Evolutionary conservation across 2,797 vertebrate species (phyloP).

Genomic region (Takifugu ocellatus): DNA sequence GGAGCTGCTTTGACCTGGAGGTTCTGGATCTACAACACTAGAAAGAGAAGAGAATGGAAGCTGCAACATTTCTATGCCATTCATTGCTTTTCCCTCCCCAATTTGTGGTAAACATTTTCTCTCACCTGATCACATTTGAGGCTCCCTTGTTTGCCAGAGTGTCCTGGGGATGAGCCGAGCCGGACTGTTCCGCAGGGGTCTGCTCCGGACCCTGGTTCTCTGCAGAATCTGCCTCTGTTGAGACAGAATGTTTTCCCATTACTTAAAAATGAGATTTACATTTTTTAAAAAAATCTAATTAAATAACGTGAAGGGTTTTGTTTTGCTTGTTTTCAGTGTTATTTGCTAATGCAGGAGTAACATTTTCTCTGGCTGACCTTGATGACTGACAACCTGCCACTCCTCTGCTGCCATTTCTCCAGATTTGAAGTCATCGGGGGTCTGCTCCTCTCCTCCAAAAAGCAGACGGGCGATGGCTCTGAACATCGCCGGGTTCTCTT

Average conservation of each 20-base stretch:
- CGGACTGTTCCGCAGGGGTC: slow-evolving; percentile 4
- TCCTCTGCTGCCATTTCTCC: slow-evolving; percentile 83
- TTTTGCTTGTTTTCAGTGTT: background rate
- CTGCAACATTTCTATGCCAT: background rate
- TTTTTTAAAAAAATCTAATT: background rate
- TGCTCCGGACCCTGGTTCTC: slow-evolving; percentile 28
- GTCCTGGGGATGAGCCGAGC: slow-evolving; percentile 19
- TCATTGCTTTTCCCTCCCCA: too few relatives aligned
- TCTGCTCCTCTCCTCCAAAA: slow-evolving; percentile 78
- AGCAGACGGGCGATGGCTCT: slow-evolving; percentile 85
- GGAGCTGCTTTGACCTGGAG: slow-evolving; percentile 40
- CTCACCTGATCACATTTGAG: slow-evolving; percentile 41
- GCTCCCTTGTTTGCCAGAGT: slow-evolving; percentile 13
- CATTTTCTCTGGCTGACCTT: slow-evolving; percentile 74
- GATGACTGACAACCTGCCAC: slow-evolving; percentile 89
- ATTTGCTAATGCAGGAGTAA: too few relatives aligned
- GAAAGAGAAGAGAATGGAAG: slow-evolving; percentile 6
- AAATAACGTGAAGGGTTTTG: background rate
- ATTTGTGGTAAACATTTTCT: background rate
- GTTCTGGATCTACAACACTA: slow-evolving; percentile 69
- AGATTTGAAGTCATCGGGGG: slow-evolving; percentile 61
- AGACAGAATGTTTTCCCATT: slow-evolving; percentile 13
- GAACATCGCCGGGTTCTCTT: slow-evolving; percentile 76
- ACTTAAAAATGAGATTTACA: background rate
- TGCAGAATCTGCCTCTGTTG: slow-evolving; percentile 41